phyloP scores from a whole-genome alignment of 1,140 invertebrate genomes.

The Nephila pilipes region DNA sequence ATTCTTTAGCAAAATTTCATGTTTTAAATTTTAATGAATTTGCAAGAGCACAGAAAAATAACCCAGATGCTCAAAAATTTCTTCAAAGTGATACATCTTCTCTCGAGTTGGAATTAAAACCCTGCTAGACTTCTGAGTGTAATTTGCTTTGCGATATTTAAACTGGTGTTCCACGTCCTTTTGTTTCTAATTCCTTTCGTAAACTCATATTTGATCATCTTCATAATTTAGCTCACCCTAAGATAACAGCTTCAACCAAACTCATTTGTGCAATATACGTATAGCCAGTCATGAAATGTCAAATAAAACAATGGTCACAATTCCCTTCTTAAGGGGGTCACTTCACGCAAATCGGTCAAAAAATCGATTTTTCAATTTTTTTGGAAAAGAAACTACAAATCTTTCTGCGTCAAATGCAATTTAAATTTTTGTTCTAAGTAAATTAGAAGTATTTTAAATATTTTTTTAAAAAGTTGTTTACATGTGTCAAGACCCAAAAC shows the following conservation, averaged over 20 bases:
- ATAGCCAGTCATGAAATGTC: slow-evolving; percentile 81
- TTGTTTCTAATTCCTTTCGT: background rate
- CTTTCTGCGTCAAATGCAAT: too few species aligned
- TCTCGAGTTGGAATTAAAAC: background rate
- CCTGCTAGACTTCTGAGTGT: background rate
- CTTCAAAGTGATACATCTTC: background rate
- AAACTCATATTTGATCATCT: slow-evolving; percentile 77
- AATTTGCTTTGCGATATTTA: background rate
- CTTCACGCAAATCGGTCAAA: slow-evolving; percentile 77
- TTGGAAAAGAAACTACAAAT: too few species aligned
- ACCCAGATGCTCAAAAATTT: background rate
- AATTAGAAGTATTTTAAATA: too few species aligned
- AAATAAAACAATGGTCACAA: slow-evolving; percentile 74
- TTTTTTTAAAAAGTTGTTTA: too few species aligned
- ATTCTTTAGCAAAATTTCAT: background rate
- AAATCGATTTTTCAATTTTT: too few species aligned
- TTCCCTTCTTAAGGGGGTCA: background rate
- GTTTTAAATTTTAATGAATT: background rate
- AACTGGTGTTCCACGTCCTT: background rate
- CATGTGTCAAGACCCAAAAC: too few species aligned
- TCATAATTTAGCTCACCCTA: slow-evolving; percentile 79
- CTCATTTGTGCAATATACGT: slow-evolving; percentile 81
- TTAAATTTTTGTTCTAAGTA: too few species aligned
- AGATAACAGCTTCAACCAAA: slow-evolving; percentile 77
- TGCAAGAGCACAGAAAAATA: background rate